Percentiles rank a stretch among this genome's conserved stretches.
These are phyloP conservation scores for Prinia subflava DNA, from an alignment of 2,113 vertebrate genomes.

Conservation along the genomic window DNA sequence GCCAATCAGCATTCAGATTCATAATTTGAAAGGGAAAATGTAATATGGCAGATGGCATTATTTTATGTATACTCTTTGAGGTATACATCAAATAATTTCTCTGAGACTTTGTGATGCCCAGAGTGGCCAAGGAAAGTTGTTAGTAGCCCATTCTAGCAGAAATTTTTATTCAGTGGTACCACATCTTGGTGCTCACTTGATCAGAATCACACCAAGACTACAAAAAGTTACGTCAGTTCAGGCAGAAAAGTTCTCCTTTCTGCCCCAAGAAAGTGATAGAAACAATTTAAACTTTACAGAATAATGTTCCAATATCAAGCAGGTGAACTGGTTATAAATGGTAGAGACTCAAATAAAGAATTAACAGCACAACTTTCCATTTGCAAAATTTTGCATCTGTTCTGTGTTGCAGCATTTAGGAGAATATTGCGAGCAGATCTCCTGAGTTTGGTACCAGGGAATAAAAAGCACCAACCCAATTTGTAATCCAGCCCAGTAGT, in stretches of 20 bases:
- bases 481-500: conserved; percentile 58
- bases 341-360: neutral
- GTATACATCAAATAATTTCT: neutral
- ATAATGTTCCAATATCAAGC: neutral
- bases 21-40: neutral
- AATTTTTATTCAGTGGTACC: conserved; percentile 71
- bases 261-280: neutral
- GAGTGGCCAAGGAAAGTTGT: conserved; percentile 60
- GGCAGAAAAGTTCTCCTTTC: neutral
- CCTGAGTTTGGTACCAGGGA: conserved; percentile 62
- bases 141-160: conserved; percentile 67
- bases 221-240: neutral
- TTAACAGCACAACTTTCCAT: neutral
- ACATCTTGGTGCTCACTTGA: conserved; percentile 31
- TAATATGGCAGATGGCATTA: neutral
- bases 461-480: conserved; percentile 62
- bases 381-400: neutral
- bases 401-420: neutral
- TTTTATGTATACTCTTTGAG: neutral
- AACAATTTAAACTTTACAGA: neutral
- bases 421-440: neutral
- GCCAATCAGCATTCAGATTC: neutral
- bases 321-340: neutral
- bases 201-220: neutral
- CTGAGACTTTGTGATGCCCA: conserved; percentile 64